A percentile compares a stretch with the other conserved stretches of the same genome.
These are phyloP conservation scores for Acyrthosiphon pisum DNA, from an alignment of 1,140 invertebrate genomes.

Conservation along the genomic window DNA sequence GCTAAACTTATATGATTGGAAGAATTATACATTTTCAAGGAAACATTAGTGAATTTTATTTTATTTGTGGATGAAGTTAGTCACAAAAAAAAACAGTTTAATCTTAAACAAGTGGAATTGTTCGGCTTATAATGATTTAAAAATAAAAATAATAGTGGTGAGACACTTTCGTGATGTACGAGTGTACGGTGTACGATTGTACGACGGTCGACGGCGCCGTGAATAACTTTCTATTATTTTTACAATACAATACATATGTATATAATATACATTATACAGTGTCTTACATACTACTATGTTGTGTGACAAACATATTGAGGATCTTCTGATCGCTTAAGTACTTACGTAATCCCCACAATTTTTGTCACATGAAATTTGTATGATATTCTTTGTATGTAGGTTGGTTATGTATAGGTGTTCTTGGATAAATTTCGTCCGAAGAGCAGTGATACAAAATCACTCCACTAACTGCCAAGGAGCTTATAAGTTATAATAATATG, in stretches of 20 bases:
- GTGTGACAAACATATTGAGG: no score
- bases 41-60: not conserved
- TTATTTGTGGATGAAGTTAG: not conserved
- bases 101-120: no score
- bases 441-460: not conserved
- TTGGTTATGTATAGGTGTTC: no score
- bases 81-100: no score
- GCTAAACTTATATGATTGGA: not conserved
- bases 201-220: not conserved
- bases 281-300: not conserved
- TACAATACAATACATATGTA: not conserved
- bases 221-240: not conserved
- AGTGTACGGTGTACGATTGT: no score
- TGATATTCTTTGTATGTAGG: not conserved
- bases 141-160: not conserved
- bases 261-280: no score
- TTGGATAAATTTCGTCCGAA: not conserved
- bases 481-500: not conserved
- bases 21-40: not conserved
- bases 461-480: no score
- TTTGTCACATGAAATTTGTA: no score
- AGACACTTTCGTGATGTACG: not conserved
- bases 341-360: no score
- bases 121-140: no score
- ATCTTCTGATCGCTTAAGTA: no score